A percentile compares a stretch with the other conserved stretches of the same genome.
Evolutionary conservation across 2,888 invertebrate genomes (phyloP).

Genomic region (Trachelus stipa): DNA sequence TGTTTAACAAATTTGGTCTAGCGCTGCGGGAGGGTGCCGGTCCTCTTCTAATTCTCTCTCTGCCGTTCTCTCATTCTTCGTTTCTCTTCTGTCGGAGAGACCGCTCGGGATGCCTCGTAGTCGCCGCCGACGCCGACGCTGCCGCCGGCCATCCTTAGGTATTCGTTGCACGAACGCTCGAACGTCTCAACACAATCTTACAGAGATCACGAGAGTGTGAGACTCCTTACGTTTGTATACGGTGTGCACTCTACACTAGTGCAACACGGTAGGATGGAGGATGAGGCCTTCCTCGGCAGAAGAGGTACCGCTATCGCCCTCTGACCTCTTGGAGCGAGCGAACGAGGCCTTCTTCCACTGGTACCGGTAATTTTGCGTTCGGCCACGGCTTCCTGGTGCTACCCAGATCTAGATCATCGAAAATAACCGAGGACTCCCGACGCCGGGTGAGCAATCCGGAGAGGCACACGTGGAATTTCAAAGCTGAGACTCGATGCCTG

Average conservation of each 20-base stretch:
- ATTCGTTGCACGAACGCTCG: constrained; percentile 44
- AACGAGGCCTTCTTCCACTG: constrained; percentile 55
- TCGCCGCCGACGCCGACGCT: constrained; percentile 17
- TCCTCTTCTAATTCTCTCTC: constrained; percentile 32
- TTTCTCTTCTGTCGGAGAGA: constrained; percentile 19
- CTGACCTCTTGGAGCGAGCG: constrained; percentile 59
- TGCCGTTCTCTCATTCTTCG: constrained; percentile 16
- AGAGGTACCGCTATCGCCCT: constrained; percentile 66
- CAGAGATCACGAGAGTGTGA: constrained; percentile 27
- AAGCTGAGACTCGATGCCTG: background rate
- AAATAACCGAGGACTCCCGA: constrained; percentile 24
- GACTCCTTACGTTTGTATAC: constrained; percentile 18
- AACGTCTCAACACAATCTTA: constrained; percentile 22
- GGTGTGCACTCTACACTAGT: constrained; percentile 32
- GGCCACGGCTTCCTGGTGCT: constrained; percentile 56
- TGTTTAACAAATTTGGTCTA: constrained; percentile 55
- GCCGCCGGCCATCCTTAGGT: constrained; percentile 32
- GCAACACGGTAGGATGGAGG: constrained; percentile 36
- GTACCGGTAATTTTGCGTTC: constrained; percentile 59
- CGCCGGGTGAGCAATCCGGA: background rate
- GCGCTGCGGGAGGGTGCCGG: constrained; percentile 49
- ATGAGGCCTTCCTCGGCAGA: constrained; percentile 44
- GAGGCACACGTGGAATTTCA: background rate
- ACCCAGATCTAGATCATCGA: constrained; percentile 58
- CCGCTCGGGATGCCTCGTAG: constrained; percentile 26